A percentile compares a stretch with the other conserved stretches of the same genome.
These are phyloP conservation scores for Neoitamus cyanurus DNA, from an alignment of 2,888 invertebrate species.

Conservation along the genomic window DNA sequence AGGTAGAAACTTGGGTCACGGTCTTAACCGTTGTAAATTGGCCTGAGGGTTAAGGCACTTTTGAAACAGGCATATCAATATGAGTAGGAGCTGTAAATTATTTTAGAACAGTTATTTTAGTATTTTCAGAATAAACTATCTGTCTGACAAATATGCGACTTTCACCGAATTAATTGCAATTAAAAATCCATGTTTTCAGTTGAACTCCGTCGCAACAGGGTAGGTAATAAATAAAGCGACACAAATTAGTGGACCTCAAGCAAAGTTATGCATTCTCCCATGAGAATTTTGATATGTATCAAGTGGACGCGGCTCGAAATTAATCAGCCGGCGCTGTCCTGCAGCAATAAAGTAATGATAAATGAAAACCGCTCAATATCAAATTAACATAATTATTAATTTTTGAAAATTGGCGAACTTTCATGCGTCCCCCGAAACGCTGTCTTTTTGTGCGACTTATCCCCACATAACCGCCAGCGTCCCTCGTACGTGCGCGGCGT, in stretches of 20 bases:
- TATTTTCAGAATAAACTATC: not conserved
- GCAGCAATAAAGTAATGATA: conserved; percentile 36
- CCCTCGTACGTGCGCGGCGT: conserved; percentile 1
- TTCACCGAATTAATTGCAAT: not conserved
- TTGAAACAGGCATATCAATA: no score
- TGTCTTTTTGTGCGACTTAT: not conserved
- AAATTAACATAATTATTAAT: conserved; percentile 44
- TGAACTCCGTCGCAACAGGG: not conserved
- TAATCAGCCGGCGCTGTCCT: conserved; percentile 15
- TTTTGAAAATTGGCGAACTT: conserved; percentile 22
- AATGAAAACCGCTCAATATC: conserved; percentile 31
- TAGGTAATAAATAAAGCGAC: not conserved
- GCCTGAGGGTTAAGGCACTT: no score
- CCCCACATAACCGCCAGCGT: not conserved
- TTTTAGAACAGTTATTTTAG: not conserved
- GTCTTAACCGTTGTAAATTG: no score
- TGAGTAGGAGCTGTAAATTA: no score
- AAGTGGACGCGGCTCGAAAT: conserved; percentile 2
- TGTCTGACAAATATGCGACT: not conserved
- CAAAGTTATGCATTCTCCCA: not conserved
- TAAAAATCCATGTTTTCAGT: not conserved
- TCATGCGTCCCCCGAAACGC: not conserved
- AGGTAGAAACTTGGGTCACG: no score
- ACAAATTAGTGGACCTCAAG: not conserved
- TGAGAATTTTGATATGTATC: not conserved